phyloP scores from a whole-genome alignment of 2,797 vertebrate species.

The Leuciscus waleckii region DNA sequence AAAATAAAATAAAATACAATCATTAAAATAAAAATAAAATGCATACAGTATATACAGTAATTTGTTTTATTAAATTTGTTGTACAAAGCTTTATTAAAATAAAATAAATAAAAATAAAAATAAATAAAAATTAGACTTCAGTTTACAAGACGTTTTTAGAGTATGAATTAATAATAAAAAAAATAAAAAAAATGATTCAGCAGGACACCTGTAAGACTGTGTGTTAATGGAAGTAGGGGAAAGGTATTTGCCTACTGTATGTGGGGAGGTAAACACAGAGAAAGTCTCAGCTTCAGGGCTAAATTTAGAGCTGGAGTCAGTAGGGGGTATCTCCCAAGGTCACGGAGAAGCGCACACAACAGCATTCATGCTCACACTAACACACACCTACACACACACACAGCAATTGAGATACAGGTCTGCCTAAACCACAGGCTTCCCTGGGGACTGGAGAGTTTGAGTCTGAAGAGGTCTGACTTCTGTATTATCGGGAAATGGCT shows the following conservation, averaged over 20 bases:
- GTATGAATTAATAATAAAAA: no score
- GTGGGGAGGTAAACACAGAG: constrained; percentile 42
- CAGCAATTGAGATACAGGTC: constrained; percentile 34
- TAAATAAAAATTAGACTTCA: neutral
- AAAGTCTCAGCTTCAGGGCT: constrained; percentile 48
- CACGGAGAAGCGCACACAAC: constrained; percentile 37
- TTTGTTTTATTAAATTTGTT: no score
- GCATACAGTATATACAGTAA: neutral
- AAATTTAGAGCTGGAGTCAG: constrained; percentile 62
- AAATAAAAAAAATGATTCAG: neutral
- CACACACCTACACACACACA: constrained; percentile 16
- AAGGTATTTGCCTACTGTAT: constrained; percentile 39
- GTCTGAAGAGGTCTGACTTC: constrained; percentile 18
- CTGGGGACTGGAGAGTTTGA: constrained; percentile 11
- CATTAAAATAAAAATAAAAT: neutral
- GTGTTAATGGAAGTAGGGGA: constrained; percentile 11
- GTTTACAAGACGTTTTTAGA: neutral
- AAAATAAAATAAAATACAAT: no score
- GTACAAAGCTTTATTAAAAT: no score
- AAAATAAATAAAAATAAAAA: no score
- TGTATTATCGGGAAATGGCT: constrained; percentile 28
- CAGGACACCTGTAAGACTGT: constrained; percentile 15
- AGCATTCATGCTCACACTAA: neutral
- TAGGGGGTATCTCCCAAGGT: constrained; percentile 63
- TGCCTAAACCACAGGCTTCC: constrained; percentile 32